phyloP scores from a whole-genome alignment of 2,797 vertebrate genomes.

The Dendrocincla tyrannina region DNA sequence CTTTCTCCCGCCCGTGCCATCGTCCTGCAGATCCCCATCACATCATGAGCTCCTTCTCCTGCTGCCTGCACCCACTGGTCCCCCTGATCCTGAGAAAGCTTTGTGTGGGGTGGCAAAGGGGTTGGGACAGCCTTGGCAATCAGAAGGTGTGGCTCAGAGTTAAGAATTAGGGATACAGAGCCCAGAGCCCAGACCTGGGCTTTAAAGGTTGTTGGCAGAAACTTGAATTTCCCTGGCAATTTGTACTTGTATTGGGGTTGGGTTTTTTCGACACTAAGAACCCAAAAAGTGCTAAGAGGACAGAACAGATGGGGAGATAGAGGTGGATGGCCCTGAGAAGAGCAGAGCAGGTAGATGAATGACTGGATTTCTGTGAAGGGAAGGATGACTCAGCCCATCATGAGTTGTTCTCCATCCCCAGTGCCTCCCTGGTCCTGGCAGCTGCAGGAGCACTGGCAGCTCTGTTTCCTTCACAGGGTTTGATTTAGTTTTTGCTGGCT shows the following conservation, averaged over 20 bases:
- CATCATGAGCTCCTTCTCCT: background rate
- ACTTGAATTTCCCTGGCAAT: background rate
- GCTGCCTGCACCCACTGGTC: background rate
- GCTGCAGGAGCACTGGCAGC: background rate
- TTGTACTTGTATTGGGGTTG: background rate
- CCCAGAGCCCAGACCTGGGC: background rate
- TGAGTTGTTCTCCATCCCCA: background rate
- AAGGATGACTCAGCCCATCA: background rate
- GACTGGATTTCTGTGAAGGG: background rate
- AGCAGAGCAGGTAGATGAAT: background rate
- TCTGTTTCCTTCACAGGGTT: background rate
- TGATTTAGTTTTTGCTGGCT: background rate
- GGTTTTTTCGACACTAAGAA: rapidly evolving
- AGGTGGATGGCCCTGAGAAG: background rate
- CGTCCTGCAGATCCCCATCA: background rate
- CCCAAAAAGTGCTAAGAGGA: background rate
- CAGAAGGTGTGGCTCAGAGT: rapidly evolving
- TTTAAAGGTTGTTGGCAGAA: background rate
- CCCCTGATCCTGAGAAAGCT: background rate
- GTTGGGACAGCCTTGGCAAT: background rate
- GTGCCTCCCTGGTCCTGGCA: background rate
- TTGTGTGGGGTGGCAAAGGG: background rate
- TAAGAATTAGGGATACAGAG: background rate
- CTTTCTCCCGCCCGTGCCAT: background rate
- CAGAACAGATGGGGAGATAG: background rate